Percentiles rank a stretch among this genome's conserved stretches.
These are phyloP conservation scores for Calonectris borealis DNA, from an alignment of 2,113 vertebrate genomes.

Conservation along the genomic window DNA sequence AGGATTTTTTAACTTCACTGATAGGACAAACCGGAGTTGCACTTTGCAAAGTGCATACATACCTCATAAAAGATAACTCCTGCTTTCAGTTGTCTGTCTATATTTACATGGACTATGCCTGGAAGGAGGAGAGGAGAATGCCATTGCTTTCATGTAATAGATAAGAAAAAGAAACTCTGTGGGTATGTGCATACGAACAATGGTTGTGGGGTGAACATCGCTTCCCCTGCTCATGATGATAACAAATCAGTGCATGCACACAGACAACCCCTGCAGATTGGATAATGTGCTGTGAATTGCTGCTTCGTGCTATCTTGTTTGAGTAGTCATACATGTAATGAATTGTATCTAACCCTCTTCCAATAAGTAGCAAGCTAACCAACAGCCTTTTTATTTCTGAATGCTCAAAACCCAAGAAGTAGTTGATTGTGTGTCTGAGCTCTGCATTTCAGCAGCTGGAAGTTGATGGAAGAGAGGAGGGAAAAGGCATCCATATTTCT, in stretches of 20 bases:
- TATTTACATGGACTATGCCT: neutral
- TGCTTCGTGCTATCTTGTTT: neutral
- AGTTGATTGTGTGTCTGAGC: neutral
- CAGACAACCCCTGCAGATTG: neutral
- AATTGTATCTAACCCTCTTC: neutral
- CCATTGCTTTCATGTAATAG: neutral
- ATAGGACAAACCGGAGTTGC: neutral
- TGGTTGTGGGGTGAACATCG: neutral
- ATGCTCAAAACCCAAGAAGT: neutral
- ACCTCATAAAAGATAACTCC: neutral
- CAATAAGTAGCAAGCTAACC: neutral
- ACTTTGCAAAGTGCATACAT: neutral
- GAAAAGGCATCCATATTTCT: neutral
- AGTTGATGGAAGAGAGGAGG: neutral
- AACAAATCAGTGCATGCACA: neutral
- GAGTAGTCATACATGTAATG: neutral
- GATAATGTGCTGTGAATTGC: neutral
- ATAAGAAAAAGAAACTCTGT: neutral
- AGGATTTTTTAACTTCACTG: neutral
- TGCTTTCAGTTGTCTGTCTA: neutral
- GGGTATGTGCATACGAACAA: accelerated
- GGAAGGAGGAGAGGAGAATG: neutral
- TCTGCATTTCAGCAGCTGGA: slow-evolving; percentile 1
- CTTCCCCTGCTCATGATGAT: neutral
- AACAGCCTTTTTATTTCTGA: neutral